phyloP scores from a whole-genome alignment of 2,888 invertebrate species.

The Leptura quadrifasciata region DNA sequence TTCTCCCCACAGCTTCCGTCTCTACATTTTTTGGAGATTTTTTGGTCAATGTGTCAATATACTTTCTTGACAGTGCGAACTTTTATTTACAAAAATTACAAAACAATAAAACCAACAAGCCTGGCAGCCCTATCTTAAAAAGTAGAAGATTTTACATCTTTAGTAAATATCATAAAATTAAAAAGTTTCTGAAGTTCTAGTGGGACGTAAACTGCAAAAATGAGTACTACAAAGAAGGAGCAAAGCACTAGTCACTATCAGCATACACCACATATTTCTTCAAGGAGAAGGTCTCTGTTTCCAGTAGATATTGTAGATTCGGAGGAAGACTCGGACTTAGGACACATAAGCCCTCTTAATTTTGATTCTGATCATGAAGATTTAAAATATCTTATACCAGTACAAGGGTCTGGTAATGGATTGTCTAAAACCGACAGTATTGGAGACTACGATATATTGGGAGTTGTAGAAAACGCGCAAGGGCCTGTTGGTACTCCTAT shows the following conservation, averaged over 20 bases:
- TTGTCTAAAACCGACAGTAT: constrained; percentile 46
- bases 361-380: constrained; percentile 63
- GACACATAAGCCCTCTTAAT: constrained; percentile 77
- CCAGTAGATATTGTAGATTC: constrained; percentile 65
- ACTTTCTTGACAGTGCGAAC: too few relatives aligned
- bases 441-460: constrained; percentile 59
- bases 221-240: constrained; percentile 24
- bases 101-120: background rate
- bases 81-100: background rate
- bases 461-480: constrained; percentile 51
- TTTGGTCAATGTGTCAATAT: too few relatives aligned
- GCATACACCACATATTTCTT: constrained; percentile 78
- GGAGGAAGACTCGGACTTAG: constrained; percentile 75
- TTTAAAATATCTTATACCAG: constrained; percentile 23
- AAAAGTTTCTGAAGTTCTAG: constrained; percentile 30
- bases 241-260: constrained; percentile 38
- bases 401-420: constrained; percentile 39
- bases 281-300: constrained; percentile 80
- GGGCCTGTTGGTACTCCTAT: constrained; percentile 49
- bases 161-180: background rate
- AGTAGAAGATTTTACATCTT: background rate
- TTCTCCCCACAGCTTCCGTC: too few relatives aligned
- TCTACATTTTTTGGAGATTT: too few relatives aligned
- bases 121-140: background rate
- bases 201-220: constrained; percentile 13